phyloP scores from a whole-genome alignment of 2,113 vertebrate species.

The Peromyscus californicus region DNA sequence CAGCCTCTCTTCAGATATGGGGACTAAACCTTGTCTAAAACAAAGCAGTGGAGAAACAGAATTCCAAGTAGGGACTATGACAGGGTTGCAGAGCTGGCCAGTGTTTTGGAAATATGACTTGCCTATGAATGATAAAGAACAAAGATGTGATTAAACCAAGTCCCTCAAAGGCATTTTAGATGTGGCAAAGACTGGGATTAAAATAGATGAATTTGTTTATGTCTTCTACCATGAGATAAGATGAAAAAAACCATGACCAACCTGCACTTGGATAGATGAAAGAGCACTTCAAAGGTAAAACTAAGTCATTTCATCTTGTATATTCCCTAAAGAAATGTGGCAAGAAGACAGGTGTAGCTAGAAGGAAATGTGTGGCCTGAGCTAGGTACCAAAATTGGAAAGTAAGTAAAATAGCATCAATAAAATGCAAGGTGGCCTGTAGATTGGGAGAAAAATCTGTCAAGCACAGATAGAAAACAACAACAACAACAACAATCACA shows the following conservation, averaged over 20 bases:
- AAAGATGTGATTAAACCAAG: constrained; percentile 48
- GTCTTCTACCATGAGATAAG: constrained; percentile 27
- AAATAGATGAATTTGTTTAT: constrained; percentile 38
- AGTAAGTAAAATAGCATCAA: constrained; percentile 26
- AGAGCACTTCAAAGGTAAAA: constrained; percentile 19
- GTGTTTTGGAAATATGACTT: constrained; percentile 63
- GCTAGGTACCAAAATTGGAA: neutral
- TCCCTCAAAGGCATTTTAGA: constrained; percentile 61
- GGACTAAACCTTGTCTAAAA: constrained; percentile 71
- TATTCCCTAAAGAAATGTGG: constrained; percentile 30
- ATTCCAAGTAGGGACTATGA: constrained; percentile 14
- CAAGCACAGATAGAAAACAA: neutral
- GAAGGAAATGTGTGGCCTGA: neutral
- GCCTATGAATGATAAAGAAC: constrained; percentile 1
- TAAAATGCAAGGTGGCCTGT: neutral
- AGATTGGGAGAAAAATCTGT: neutral
- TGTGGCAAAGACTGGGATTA: neutral
- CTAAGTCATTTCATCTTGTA: neutral
- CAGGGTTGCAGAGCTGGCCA: constrained; percentile 33
- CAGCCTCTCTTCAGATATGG: constrained; percentile 55
- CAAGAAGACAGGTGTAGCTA: neutral
- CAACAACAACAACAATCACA: neutral
- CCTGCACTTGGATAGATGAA: constrained; percentile 22
- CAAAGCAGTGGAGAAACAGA: constrained; percentile 59
- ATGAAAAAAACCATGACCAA: constrained; percentile 3